Conservation (phyloP, 64 coral and sea anemone species). For the Stichodactyla mertensii region DNA sequence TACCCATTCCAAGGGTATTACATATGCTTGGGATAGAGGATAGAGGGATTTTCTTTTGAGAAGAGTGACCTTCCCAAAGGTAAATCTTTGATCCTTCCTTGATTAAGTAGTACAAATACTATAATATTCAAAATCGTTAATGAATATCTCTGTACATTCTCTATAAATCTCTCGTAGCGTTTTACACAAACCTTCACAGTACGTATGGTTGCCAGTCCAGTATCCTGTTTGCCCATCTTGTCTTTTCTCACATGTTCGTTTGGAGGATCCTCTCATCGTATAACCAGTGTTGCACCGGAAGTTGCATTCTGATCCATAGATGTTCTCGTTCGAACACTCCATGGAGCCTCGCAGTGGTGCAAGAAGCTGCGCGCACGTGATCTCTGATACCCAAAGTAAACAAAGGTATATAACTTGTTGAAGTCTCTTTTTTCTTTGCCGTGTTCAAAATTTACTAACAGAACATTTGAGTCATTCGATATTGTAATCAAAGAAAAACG, state of each 20-base stretch:
- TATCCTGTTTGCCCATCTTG: not conserved
- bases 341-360: conserved; percentile 49
- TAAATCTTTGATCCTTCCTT: no score
- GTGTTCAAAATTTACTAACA: no score
- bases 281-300: conserved; percentile 48
- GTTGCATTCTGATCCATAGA: conserved; percentile 48
- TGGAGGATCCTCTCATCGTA: conserved; percentile 13
- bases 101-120: no score
- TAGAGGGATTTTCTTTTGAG: no score
- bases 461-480: no score
- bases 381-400: conserved; percentile 1
- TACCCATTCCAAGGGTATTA: no score
- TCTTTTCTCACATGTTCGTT: conserved; percentile 47
- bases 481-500: no score
- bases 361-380: conserved; percentile 31
- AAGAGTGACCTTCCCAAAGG: no score
- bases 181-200: conserved; percentile 52
- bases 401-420: not conserved
- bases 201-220: conserved; percentile 63
- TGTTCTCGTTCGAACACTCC: conserved; percentile 32
- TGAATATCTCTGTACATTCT: no score
- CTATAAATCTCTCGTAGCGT: not conserved
- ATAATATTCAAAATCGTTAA: no score
- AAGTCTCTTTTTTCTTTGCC: no score
- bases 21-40: no score